These are phyloP conservation scores for Dichetophora obliterata DNA, from an alignment of 2,888 invertebrate genomes.

Conservation along the genomic window DNA sequence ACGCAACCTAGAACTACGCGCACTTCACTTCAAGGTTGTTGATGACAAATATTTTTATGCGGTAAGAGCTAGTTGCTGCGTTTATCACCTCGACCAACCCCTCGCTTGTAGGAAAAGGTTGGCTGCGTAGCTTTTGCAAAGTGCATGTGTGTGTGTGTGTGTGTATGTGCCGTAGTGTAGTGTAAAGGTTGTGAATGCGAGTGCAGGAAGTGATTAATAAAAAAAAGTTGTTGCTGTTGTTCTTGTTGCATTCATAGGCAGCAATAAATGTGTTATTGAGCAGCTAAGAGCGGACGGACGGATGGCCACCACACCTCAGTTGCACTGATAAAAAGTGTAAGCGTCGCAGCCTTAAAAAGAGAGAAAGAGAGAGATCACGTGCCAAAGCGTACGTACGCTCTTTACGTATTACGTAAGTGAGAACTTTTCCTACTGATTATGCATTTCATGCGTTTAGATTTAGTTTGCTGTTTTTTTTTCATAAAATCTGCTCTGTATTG, in stretches of 20 bases:
- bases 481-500: not conserved
- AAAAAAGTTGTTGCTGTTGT: constrained; percentile 8
- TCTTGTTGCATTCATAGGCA: not conserved
- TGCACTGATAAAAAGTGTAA: no score
- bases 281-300: not conserved
- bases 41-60: constrained; percentile 41
- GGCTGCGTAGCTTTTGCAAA: not conserved
- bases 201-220: constrained; percentile 44
- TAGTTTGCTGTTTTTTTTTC: not conserved
- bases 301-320: not conserved
- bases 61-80: not conserved
- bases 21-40: constrained; percentile 44
- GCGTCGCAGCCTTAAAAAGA: no score
- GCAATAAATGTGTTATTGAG: not conserved
- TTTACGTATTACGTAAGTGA: not conserved
- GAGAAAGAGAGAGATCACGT: no score
- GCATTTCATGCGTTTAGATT: not conserved
- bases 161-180: not conserved
- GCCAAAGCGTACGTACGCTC: not conserved
- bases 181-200: not conserved
- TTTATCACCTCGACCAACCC: not conserved
- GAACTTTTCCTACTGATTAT: not conserved
- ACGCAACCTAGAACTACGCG: not conserved
- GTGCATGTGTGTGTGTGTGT: no score
- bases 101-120: not conserved